These are phyloP conservation scores for Leptoclinus maculatus DNA, from an alignment of 2,797 vertebrate species.

Conservation along the genomic window DNA sequence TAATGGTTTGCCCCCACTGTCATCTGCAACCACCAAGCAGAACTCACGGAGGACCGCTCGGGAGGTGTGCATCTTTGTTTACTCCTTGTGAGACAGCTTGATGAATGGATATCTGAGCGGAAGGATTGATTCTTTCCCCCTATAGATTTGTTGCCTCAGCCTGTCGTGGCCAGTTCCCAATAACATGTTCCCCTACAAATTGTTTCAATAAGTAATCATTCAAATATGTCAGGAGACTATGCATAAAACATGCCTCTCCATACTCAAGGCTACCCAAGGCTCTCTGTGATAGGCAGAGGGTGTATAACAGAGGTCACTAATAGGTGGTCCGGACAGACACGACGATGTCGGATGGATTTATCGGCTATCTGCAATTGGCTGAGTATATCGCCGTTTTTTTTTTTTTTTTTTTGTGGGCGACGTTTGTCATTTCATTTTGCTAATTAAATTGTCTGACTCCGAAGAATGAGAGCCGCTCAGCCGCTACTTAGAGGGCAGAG, in stretches of 20 bases:
- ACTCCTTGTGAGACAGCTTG: conserved; percentile 64
- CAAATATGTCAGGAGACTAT: conserved; percentile 39
- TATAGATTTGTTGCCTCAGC: conserved; percentile 51
- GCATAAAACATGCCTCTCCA: conserved; percentile 10
- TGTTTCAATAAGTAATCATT: conserved; percentile 59
- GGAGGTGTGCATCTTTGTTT: conserved; percentile 59
- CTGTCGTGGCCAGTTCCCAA: conserved; percentile 35
- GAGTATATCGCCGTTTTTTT: not conserved
- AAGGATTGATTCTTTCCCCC: conserved; percentile 57
- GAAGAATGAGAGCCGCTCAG: too few species aligned
- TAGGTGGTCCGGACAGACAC: not conserved
- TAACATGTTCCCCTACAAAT: conserved; percentile 32
- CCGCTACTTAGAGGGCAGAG: too few species aligned
- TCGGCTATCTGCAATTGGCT: not conserved
- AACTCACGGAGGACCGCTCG: conserved; percentile 35
- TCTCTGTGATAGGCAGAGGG: not conserved
- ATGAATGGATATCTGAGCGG: conserved; percentile 66
- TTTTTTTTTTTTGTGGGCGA: not conserved
- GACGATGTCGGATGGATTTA: not conserved
- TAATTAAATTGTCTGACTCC: not conserved
- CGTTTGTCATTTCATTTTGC: not conserved
- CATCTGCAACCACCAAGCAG: conserved; percentile 48
- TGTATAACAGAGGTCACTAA: not conserved
- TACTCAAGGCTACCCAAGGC: not conserved
- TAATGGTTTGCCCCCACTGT: conserved; percentile 62